These are phyloP conservation scores for Geotrypetes seraphini DNA, from an alignment of 2,797 vertebrate genomes.

Conservation along the genomic window DNA sequence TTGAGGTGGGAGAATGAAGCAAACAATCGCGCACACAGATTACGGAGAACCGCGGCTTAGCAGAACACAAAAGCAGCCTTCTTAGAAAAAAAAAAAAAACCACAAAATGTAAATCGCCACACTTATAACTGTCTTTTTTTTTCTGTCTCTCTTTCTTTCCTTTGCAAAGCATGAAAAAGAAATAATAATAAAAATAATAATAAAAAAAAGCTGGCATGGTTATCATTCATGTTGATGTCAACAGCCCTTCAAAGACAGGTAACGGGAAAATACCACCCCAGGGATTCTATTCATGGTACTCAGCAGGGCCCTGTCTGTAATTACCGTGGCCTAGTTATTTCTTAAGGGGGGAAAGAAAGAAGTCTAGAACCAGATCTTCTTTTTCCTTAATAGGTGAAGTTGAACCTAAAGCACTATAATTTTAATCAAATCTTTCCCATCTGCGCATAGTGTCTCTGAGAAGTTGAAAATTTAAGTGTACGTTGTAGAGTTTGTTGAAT, in stretches of 20 bases:
- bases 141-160: constrained; percentile 9
- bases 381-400: constrained; percentile 88
- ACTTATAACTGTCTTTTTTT: constrained; percentile 32
- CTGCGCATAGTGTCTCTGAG: constrained; percentile 61
- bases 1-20: constrained; percentile 5
- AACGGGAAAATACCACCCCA: constrained; percentile 52
- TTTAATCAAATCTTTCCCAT: constrained; percentile 92
- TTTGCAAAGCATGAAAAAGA: constrained; percentile 28
- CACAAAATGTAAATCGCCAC: constrained; percentile 37
- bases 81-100: constrained; percentile 34
- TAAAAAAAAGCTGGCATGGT: constrained; percentile 23
- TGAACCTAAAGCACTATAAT: constrained; percentile 89
- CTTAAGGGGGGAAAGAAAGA: constrained; percentile 61
- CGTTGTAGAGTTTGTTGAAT: constrained; percentile 76
- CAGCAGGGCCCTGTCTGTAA: constrained; percentile 52
- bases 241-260: constrained; percentile 50
- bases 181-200: constrained; percentile 3
- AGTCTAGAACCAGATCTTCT: constrained; percentile 70
- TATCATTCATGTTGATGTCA: constrained; percentile 52
- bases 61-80: constrained; percentile 34
- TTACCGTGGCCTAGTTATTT: constrained; percentile 66
- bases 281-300: constrained; percentile 45
- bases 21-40: constrained; percentile 22
- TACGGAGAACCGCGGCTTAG: constrained; percentile 7
- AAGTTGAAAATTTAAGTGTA: constrained; percentile 87